These are phyloP conservation scores for Asteroscopus sphinx DNA, from an alignment of 2,888 invertebrate genomes.

Conservation along the genomic window DNA sequence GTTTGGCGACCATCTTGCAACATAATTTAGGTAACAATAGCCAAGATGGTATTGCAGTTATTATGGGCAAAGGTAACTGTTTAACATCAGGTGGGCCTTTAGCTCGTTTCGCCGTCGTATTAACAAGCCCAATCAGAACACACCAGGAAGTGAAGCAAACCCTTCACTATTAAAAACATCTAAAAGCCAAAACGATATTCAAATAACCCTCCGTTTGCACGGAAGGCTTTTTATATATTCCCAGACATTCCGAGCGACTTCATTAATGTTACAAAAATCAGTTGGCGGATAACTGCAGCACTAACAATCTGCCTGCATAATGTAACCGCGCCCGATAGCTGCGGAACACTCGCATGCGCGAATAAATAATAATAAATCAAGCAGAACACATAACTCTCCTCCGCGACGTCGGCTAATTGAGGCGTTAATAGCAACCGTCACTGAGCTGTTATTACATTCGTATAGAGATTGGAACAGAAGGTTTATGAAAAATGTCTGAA, in stretches of 20 bases:
- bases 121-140: slow-evolving; percentile 16
- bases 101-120: too few relatives aligned
- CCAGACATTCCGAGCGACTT: slow-evolving; percentile 31
- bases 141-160: slow-evolving; percentile 23
- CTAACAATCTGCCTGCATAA: slow-evolving; percentile 60
- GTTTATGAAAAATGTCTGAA: too few relatives aligned
- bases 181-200: slow-evolving; percentile 31
- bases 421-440: slow-evolving; percentile 66
- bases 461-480: not conserved
- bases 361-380: slow-evolving; percentile 59
- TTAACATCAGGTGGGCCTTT: too few relatives aligned
- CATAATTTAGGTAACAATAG: too few relatives aligned
- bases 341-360: slow-evolving; percentile 54
- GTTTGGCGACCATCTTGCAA: too few relatives aligned
- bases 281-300: slow-evolving; percentile 43
- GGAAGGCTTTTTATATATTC: slow-evolving; percentile 41
- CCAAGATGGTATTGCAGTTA: too few relatives aligned
- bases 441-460: slow-evolving; percentile 29
- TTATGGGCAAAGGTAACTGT: too few relatives aligned
- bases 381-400: slow-evolving; percentile 51
- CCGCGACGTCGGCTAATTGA: slow-evolving; percentile 63
- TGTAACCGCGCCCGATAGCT: slow-evolving; percentile 40
- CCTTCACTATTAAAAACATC: slow-evolving; percentile 24
- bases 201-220: slow-evolving; percentile 11
- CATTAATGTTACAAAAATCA: slow-evolving; percentile 41